Conservation (phyloP, 2,888 invertebrate species). For the Ophioninae sp. region DNA sequence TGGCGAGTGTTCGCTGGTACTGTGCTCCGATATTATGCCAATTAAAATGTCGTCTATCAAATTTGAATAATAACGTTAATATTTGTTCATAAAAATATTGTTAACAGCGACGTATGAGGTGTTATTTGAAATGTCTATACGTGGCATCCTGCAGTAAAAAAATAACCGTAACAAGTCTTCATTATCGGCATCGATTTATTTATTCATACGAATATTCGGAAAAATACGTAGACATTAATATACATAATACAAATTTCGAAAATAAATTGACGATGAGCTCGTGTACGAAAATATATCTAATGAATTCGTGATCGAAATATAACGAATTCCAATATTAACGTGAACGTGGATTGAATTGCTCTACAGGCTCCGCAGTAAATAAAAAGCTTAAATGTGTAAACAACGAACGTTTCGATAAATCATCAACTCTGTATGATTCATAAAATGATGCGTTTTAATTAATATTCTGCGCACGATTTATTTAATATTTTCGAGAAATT, state of each 20-base stretch:
- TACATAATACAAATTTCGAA: background rate
- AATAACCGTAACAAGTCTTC: background rate
- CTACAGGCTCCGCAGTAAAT: background rate
- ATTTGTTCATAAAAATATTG: background rate
- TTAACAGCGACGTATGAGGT: background rate
- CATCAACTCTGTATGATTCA: background rate
- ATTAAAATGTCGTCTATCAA: background rate
- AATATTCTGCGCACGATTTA: background rate
- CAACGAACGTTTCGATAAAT: background rate
- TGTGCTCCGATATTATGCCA: background rate
- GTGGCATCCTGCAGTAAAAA: background rate
- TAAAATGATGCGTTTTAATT: background rate
- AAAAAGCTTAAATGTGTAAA: background rate
- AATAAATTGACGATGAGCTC: background rate
- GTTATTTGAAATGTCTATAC: background rate
- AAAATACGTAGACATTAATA: background rate
- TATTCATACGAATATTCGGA: background rate
- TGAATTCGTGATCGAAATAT: background rate
- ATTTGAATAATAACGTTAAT: background rate
- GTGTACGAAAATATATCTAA: no score
- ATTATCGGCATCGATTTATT: background rate
- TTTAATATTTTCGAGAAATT: background rate
- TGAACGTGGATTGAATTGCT: background rate
- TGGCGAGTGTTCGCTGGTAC: background rate
- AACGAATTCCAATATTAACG: background rate